phyloP scores from a whole-genome alignment of 2,888 invertebrate species.

The Lamellibrachia satsuma region DNA sequence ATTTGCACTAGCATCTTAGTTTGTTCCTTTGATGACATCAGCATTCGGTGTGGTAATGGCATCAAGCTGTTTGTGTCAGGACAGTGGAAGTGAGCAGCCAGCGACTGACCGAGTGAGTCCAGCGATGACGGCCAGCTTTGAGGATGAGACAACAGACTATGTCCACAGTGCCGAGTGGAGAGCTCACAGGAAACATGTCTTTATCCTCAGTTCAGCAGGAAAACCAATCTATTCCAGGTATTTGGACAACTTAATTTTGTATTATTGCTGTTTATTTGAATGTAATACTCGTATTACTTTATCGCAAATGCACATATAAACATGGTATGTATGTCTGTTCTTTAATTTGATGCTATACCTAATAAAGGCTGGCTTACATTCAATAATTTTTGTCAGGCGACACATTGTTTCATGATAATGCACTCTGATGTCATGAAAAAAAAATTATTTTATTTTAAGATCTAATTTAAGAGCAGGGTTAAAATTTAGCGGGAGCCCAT shows the following conservation, averaged over 20 bases:
- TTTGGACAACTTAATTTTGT: slow-evolving; percentile 32
- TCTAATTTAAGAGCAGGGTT: too few relatives aligned
- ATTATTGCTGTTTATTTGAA: background rate
- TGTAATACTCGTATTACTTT: background rate
- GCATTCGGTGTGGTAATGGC: background rate
- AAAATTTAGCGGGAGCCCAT: too few relatives aligned
- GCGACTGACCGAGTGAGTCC: slow-evolving; percentile 17
- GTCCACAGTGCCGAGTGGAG: slow-evolving; percentile 73
- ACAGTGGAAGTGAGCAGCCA: slow-evolving; percentile 24
- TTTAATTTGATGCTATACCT: too few relatives aligned
- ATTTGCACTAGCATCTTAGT: background rate
- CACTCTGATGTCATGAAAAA: too few relatives aligned
- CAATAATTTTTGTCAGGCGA: too few relatives aligned
- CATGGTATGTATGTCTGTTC: too few relatives aligned
- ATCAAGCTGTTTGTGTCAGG: slow-evolving; percentile 20
- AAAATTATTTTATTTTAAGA: too few relatives aligned
- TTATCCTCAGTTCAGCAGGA: slow-evolving; percentile 93
- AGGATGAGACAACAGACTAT: slow-evolving; percentile 53
- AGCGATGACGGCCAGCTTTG: slow-evolving; percentile 21
- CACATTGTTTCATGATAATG: too few relatives aligned
- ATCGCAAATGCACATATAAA: background rate
- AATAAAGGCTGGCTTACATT: too few relatives aligned
- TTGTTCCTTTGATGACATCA: background rate
- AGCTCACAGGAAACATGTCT: slow-evolving; percentile 87
- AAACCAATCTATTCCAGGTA: slow-evolving; percentile 92